Evolutionary conservation across 1,140 invertebrate species (phyloP).

Genomic region (Hetaerina americana): DNA sequence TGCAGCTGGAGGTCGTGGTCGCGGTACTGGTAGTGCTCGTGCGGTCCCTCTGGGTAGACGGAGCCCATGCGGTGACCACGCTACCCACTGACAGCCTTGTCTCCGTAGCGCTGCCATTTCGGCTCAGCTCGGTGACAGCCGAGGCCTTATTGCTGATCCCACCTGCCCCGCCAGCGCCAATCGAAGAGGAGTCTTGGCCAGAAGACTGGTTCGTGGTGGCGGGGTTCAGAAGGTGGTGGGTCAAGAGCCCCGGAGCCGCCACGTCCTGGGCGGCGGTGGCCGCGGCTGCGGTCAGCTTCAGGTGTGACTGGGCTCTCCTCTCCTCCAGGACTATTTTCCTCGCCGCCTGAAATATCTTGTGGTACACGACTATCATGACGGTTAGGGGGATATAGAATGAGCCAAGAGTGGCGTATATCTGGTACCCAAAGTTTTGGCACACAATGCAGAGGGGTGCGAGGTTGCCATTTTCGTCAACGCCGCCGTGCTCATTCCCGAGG

Average conservation of each 20-base stretch:
- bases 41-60: background rate
- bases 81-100: background rate
- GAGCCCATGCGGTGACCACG: background rate
- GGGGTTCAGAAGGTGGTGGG: constrained; percentile 2
- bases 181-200: background rate
- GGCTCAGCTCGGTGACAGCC: constrained; percentile 15
- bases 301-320: constrained; percentile 66
- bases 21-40: background rate
- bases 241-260: background rate
- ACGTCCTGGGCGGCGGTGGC: background rate
- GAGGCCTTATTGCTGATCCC: constrained; percentile 31
- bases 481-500: constrained; percentile 67
- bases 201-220: background rate
- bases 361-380: constrained; percentile 82
- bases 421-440: constrained; percentile 76
- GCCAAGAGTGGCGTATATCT: constrained; percentile 78
- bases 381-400: constrained; percentile 81
- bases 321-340: constrained; percentile 73
- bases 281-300: constrained; percentile 43
- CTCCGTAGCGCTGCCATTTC: constrained; percentile 15
- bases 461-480: constrained; percentile 31
- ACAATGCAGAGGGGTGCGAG: constrained; percentile 59
- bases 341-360: constrained; percentile 78
- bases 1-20: background rate
- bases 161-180: constrained; percentile 29